These are phyloP conservation scores for Ecliptopera silaceata DNA, from an alignment of 2,888 invertebrate species.

Conservation along the genomic window DNA sequence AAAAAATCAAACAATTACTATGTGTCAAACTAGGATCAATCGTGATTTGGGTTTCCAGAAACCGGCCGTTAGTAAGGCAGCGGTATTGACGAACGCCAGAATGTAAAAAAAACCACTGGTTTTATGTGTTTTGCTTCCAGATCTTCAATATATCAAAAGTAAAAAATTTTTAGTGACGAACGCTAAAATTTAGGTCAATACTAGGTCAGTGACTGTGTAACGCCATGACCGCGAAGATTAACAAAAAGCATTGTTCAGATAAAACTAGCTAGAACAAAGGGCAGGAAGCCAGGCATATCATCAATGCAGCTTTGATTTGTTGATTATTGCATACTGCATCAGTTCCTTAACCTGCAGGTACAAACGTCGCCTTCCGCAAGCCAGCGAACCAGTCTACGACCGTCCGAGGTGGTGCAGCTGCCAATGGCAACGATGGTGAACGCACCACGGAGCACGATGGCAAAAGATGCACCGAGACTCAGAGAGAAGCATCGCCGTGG, in stretches of 20 bases:
- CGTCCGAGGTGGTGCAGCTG: conserved; percentile 91
- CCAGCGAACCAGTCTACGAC: conserved; percentile 96
- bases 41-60: too few relatives aligned
- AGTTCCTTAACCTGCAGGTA: conserved; percentile 77
- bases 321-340: not conserved
- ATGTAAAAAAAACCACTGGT: too few relatives aligned
- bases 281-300: not conserved
- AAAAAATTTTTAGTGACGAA: not conserved
- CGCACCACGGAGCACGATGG: conserved; percentile 92
- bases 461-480: conserved; percentile 94
- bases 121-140: too few relatives aligned
- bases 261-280: not conserved
- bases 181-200: not conserved
- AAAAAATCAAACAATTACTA: too few relatives aligned
- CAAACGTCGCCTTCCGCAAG: conserved; percentile 92
- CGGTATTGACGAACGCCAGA: too few relatives aligned
- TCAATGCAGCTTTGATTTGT: not conserved
- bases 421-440: conserved; percentile 95
- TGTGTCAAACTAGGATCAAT: too few relatives aligned
- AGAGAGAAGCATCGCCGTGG: conserved; percentile 95
- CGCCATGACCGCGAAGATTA: conserved; percentile 1
- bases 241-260: not conserved
- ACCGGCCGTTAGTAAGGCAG: too few relatives aligned
- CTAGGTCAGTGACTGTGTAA: not conserved
- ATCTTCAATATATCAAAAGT: not conserved